A percentile compares a stretch with the other conserved stretches of the same genome.
phyloP scores from a whole-genome alignment of 2,888 invertebrate genomes.

The Scaptomyza parva region DNA sequence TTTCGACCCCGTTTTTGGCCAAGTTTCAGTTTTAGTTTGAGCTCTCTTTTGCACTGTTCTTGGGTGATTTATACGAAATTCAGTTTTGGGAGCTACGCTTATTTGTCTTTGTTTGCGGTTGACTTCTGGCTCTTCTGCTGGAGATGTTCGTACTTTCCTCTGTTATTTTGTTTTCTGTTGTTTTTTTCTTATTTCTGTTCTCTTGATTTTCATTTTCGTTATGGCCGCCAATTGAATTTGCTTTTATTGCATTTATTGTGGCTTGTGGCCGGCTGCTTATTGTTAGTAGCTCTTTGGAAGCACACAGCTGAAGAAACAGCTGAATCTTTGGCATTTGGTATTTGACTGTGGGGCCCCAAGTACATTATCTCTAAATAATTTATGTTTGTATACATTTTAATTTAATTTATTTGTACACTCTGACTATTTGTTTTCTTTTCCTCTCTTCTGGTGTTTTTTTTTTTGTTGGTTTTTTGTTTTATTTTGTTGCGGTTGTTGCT shows the following conservation, averaged over 20 bases:
- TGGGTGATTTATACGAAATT: slow-evolving; percentile 73
- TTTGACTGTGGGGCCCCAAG: slow-evolving; percentile 37
- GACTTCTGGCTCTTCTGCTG: slow-evolving; percentile 40
- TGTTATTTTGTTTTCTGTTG: slow-evolving; percentile 3
- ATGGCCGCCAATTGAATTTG: slow-evolving; percentile 75
- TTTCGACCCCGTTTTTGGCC: slow-evolving; percentile 15
- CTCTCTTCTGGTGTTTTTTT: too few species aligned
- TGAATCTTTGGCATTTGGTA: slow-evolving; percentile 19
- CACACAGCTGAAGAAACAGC: slow-evolving; percentile 19
- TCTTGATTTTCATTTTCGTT: slow-evolving; percentile 48
- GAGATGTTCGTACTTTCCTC: slow-evolving; percentile 1
- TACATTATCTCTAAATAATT: slow-evolving; percentile 80
- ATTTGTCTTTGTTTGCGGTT: slow-evolving; percentile 63
- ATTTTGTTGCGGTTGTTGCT: slow-evolving; percentile 13
- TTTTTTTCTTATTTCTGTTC: too few species aligned
- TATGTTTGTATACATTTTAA: slow-evolving; percentile 79
- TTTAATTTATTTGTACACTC: slow-evolving; percentile 74
- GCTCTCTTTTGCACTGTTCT: slow-evolving; percentile 26
- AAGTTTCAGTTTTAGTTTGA: slow-evolving; percentile 26
- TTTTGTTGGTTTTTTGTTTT: slow-evolving; percentile 1
- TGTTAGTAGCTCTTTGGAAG: slow-evolving; percentile 50
- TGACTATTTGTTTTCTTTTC: slow-evolving; percentile 64
- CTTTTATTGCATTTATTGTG: slow-evolving; percentile 77
- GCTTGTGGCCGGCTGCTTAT: slow-evolving; percentile 62
- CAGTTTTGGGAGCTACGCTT: slow-evolving; percentile 48